phyloP scores from a whole-genome alignment of 2,797 vertebrate species.

The Sebastes minor region DNA sequence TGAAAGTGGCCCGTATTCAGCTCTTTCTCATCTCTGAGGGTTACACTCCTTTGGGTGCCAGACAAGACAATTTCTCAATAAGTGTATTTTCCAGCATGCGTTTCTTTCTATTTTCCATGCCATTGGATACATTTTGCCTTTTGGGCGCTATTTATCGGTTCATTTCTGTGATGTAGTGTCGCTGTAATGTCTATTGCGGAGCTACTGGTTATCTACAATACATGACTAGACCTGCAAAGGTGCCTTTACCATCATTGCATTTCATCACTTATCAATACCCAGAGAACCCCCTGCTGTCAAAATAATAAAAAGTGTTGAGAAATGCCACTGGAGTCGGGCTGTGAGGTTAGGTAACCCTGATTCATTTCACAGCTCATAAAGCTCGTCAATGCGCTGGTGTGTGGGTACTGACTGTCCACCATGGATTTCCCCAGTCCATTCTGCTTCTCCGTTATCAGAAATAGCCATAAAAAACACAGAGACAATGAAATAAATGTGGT shows the following conservation, averaged over 20 bases:
- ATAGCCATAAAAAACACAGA: constrained; percentile 58
- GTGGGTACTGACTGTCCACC: constrained; percentile 53
- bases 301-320: constrained; percentile 65
- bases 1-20: neutral
- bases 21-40: neutral
- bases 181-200: constrained; percentile 12
- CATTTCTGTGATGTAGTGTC: constrained; percentile 32
- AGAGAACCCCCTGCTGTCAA: constrained; percentile 52
- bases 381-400: constrained; percentile 31
- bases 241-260: constrained; percentile 46
- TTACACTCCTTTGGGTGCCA: neutral
- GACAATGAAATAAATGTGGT: constrained; percentile 67
- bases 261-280: constrained; percentile 66
- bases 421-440: constrained; percentile 41
- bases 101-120: constrained; percentile 27
- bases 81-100: neutral
- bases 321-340: constrained; percentile 45
- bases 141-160: constrained; percentile 39
- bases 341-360: constrained; percentile 65
- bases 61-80: neutral
- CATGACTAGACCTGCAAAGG: constrained; percentile 38
- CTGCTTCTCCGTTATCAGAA: constrained; percentile 58
- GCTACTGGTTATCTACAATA: constrained; percentile 37
- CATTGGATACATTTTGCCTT: constrained; percentile 32
- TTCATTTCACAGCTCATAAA: constrained; percentile 82